phyloP scores from a whole-genome alignment of 2,797 vertebrate genomes.

The Darevskia nairensis region DNA sequence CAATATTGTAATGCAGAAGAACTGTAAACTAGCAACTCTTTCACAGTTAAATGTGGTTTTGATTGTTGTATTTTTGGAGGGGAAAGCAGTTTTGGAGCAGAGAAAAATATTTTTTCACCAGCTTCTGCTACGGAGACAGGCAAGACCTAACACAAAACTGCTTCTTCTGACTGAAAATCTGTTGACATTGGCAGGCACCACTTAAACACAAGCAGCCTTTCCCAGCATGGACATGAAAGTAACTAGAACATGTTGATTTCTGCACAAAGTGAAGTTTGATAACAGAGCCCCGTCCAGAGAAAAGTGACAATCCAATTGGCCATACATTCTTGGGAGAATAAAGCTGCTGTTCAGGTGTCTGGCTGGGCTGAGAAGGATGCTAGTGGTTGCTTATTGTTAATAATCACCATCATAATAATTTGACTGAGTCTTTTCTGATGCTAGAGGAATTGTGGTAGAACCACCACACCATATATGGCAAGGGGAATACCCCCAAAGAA shows the following conservation, averaged over 20 bases:
- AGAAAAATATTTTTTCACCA: not conserved
- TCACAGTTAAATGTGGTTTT: not conserved
- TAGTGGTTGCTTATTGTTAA: not conserved
- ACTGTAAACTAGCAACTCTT: not conserved
- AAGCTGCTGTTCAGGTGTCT: not conserved
- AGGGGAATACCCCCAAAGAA: not conserved
- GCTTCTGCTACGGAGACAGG: not conserved
- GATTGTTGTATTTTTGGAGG: not conserved
- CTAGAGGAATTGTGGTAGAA: not conserved
- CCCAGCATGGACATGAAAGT: not conserved
- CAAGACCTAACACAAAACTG: not conserved
- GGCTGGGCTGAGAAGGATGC: not conserved
- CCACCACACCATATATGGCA: not conserved
- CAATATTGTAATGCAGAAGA: not conserved
- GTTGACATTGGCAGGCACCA: not conserved
- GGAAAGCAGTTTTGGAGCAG: not conserved
- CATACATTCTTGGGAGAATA: not conserved
- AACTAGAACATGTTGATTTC: not conserved
- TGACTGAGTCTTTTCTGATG: not conserved
- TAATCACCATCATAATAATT: not conserved
- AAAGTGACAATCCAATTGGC: too few species aligned
- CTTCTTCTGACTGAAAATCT: not conserved
- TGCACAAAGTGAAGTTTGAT: not conserved
- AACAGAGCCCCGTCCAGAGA: not conserved
- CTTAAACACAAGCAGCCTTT: not conserved